phyloP scores from a whole-genome alignment of 2,113 vertebrate genomes.

The Mastomys natalensis region DNA sequence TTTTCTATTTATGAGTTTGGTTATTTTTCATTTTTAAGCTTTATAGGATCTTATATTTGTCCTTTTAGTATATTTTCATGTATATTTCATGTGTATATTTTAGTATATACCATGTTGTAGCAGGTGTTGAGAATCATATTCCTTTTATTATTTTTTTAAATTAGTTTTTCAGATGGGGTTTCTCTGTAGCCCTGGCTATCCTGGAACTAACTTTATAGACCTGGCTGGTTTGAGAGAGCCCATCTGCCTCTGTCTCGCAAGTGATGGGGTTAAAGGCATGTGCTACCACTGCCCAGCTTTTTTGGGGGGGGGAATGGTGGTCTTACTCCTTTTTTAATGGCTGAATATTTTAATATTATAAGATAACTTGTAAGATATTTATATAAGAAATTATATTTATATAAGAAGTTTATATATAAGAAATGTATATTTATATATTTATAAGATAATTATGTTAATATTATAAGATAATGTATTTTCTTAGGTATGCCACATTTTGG shows the following conservation, averaged over 20 bases:
- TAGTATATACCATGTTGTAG: background rate
- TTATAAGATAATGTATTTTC: background rate
- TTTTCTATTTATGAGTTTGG: conserved; percentile 22
- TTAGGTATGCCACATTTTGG: background rate
- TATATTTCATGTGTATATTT: no score
- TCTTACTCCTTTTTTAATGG: background rate
- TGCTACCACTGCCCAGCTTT: background rate
- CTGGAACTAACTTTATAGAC: background rate
- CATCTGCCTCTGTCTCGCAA: background rate
- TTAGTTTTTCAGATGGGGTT: background rate
- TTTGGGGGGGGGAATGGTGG: background rate
- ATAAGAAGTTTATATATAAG: no score
- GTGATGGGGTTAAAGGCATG: background rate
- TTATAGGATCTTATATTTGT: background rate
- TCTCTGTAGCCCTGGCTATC: background rate
- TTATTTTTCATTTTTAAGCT: background rate
- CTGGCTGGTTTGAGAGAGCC: background rate
- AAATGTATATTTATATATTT: no score
- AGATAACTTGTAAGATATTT: no score
- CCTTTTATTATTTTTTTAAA: background rate
- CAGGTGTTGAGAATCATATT: background rate
- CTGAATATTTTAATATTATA: background rate
- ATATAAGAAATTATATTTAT: no score
- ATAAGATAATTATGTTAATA: no score
- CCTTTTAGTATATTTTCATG: background rate